Base-by-base conservation (phyloP, 2,888 invertebrate genomes). In the Habroteleia sp. region DNA sequence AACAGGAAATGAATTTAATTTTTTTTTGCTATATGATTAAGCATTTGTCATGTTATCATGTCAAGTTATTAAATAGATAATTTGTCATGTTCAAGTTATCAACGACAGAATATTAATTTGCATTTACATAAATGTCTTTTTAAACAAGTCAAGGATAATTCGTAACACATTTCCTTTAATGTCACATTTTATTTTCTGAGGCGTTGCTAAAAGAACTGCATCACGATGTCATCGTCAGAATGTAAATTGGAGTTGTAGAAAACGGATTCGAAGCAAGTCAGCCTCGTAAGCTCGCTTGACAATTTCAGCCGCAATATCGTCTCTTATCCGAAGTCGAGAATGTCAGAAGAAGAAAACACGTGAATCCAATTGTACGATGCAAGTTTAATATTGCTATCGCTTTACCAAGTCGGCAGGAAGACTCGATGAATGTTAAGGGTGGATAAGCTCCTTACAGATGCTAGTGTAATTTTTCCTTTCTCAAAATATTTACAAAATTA, bases 281-380 rank as follows among this genome's bases (percentile, higher is more conserved):
- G 50, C 25, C 50, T 35, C 35, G 35, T 68, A 58, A 68, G 68
- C 66, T 33, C 48, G 33, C 58, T 50, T 58, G 42, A 68, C 68
- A 68, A 58, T 58, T 50, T 56, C 68, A 58, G 48, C 68, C 58
- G 41, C 68, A 68, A 68, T 68, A 68, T 68, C 68, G 58, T 68
- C 29, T 33, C 58, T 48, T 54, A 66, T 48, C 31, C 33, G 56
- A 56, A 68, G 46, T 48, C 56, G 48, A 14, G 66, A 48, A 68
- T 58, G 48, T 50, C 50, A 33, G 41, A 20, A 25, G 48, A 68
- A 68, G 66, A 68, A 68, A 68, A 68, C 42, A 58, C 68, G 54
- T 23, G 31, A 56, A 66, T 31, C 66, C 66, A 44, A 65, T 65
- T 65, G 25, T 27, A 44, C 35, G 56, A 48, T 68, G 66, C 56